Evolutionary conservation across 2,113 vertebrate genomes (phyloP).

Genomic region (Pseudois nayaur): DNA sequence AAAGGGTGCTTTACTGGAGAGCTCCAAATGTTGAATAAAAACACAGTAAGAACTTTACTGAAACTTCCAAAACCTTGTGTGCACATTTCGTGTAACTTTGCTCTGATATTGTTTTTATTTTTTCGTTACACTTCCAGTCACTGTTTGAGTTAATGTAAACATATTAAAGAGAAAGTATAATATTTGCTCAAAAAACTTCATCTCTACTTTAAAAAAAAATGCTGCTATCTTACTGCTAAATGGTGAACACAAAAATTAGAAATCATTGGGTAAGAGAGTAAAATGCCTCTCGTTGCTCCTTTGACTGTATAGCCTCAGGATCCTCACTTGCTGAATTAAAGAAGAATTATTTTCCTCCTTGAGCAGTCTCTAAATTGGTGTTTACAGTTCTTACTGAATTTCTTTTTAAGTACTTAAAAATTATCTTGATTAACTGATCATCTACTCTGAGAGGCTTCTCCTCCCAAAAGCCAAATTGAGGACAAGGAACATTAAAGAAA

Average conservation of each 20-base stretch:
- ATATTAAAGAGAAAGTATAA: neutral
- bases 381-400: neutral
- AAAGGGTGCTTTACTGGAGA: conserved; percentile 72
- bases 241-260: neutral
- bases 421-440: neutral
- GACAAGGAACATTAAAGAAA: neutral
- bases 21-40: conserved; percentile 46
- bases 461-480: neutral
- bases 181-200: conserved; percentile 37
- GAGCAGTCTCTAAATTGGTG: neutral
- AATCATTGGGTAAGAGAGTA: neutral
- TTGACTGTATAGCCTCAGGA: neutral
- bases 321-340: neutral
- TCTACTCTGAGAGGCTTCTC: neutral
- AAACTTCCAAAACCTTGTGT: conserved; percentile 27
- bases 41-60: conserved; percentile 56
- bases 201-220: neutral
- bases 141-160: neutral
- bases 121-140: neutral
- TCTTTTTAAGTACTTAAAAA: neutral
- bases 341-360: neutral
- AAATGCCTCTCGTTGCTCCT: neutral
- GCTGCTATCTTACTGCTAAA: neutral
- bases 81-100: neutral
- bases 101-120: neutral